These are phyloP conservation scores for Laothoe populi DNA, from an alignment of 2,888 invertebrate species.

Conservation along the genomic window DNA sequence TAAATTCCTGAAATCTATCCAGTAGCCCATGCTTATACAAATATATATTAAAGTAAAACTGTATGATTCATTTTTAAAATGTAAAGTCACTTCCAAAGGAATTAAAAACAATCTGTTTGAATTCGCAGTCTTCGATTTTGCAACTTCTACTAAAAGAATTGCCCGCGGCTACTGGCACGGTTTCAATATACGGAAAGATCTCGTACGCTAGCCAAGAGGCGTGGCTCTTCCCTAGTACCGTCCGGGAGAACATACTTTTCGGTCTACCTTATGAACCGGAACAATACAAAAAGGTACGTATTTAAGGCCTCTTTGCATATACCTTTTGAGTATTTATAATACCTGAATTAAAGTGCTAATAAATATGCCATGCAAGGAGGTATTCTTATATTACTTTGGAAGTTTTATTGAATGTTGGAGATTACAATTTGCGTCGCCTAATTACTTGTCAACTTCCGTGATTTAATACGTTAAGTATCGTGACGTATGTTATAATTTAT, in stretches of 20 bases:
- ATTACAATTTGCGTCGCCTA: no score
- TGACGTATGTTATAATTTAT: no score
- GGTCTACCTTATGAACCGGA: constrained; percentile 87
- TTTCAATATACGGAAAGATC: constrained; percentile 86
- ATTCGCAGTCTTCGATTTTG: constrained; percentile 85
- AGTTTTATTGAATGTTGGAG: no score
- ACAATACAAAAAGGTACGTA: constrained; percentile 80
- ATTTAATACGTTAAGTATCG: no score
- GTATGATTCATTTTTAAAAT: background rate
- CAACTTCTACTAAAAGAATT: constrained; percentile 90
- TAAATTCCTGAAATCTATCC: no score
- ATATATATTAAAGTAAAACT: background rate
- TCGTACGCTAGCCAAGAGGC: constrained; percentile 94
- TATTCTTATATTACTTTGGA: no score
- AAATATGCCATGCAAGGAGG: no score
- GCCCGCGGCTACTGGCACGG: constrained; percentile 84
- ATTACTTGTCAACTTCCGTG: no score
- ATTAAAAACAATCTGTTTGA: constrained; percentile 35
- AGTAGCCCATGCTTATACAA: no score
- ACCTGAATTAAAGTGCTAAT: background rate
- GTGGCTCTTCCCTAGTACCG: constrained; percentile 91
- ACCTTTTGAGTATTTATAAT: constrained; percentile 28
- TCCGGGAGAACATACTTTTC: constrained; percentile 95
- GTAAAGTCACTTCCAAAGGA: background rate
- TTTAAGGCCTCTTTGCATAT: constrained; percentile 34